Conservation (phyloP, 1,140 invertebrate genomes). For the Zeugodacus cucurbitae region DNA sequence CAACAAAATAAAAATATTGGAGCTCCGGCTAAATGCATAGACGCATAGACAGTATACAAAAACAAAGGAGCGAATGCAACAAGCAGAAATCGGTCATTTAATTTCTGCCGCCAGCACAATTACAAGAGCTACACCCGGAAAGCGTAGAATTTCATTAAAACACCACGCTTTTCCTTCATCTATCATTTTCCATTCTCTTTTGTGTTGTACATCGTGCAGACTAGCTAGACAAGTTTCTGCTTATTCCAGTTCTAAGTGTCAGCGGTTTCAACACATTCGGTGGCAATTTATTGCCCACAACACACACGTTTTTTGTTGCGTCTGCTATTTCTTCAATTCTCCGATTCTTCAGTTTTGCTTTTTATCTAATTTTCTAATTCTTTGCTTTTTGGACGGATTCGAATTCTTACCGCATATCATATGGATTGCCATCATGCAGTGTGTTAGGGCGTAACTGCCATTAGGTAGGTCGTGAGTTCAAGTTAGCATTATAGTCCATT, state of each 20-base stretch:
- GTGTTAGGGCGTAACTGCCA: not conserved
- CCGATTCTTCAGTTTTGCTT: not conserved
- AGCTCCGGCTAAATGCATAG: not conserved
- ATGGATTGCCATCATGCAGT: no score
- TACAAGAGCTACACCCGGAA: not conserved
- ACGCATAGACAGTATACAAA: not conserved
- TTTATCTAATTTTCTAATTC: not conserved
- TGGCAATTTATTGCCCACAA: not conserved
- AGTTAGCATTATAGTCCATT: no score
- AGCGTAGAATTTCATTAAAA: constrained; percentile 12
- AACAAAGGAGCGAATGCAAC: not conserved
- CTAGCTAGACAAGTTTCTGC: not conserved
- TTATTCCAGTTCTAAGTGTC: not conserved
- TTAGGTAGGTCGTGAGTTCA: not conserved
- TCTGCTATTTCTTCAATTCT: not conserved
- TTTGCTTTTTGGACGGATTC: not conserved
- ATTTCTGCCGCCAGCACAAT: not conserved
- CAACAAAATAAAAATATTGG: not conserved
- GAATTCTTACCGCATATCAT: no score
- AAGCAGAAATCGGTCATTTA: constrained; percentile 5
- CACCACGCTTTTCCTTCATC: not conserved
- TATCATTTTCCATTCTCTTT: not conserved
- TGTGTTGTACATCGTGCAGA: not conserved
- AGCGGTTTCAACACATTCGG: not conserved
- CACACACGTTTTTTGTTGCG: not conserved